phyloP scores from a whole-genome alignment of 2,113 vertebrate genomes.

The Sterrhoptilus dennistouni region DNA sequence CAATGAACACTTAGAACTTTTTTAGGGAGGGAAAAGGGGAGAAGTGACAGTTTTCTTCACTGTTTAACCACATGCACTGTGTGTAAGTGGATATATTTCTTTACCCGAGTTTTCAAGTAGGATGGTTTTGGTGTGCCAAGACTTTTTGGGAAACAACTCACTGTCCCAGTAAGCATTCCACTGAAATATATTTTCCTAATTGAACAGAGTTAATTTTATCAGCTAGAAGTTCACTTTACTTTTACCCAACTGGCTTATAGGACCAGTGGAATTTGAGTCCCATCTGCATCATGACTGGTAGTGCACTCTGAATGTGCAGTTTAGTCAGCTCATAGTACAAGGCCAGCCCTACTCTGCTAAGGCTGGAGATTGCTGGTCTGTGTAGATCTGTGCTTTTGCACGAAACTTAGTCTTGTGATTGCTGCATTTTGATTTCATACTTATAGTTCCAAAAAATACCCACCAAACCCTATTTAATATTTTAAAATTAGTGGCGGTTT shows the following conservation, averaged over 20 bases:
- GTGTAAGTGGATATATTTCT: slow-evolving; percentile 48
- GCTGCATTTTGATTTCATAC: slow-evolving; percentile 72
- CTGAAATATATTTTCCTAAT: slow-evolving; percentile 40
- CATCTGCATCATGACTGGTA: slow-evolving; percentile 5
- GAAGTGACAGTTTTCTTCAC: slow-evolving; percentile 35
- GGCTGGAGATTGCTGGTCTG: slow-evolving; percentile 76
- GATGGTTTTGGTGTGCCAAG: slow-evolving; percentile 24
- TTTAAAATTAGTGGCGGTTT: slow-evolving; percentile 66
- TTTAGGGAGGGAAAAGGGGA: slow-evolving; percentile 68
- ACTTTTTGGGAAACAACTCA: background rate
- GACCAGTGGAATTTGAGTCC: slow-evolving; percentile 24
- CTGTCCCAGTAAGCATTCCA: slow-evolving; percentile 21
- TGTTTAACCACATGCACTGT: slow-evolving; percentile 12
- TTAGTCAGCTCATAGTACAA: slow-evolving; percentile 37
- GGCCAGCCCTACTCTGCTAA: slow-evolving; percentile 67
- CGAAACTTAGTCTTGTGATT: slow-evolving; percentile 76
- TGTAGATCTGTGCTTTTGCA: slow-evolving; percentile 77
- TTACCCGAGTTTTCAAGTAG: slow-evolving; percentile 9
- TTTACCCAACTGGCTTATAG: background rate
- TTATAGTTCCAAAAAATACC: slow-evolving; percentile 63
- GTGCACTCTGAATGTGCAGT: slow-evolving; percentile 34
- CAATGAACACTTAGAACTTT: slow-evolving; percentile 19
- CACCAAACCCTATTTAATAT: slow-evolving; percentile 58
- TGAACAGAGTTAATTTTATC: slow-evolving; percentile 37
- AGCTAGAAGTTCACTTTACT: slow-evolving; percentile 11